Conservation (phyloP, 2,888 invertebrate genomes). For the Diadegma fenestrale region DNA sequence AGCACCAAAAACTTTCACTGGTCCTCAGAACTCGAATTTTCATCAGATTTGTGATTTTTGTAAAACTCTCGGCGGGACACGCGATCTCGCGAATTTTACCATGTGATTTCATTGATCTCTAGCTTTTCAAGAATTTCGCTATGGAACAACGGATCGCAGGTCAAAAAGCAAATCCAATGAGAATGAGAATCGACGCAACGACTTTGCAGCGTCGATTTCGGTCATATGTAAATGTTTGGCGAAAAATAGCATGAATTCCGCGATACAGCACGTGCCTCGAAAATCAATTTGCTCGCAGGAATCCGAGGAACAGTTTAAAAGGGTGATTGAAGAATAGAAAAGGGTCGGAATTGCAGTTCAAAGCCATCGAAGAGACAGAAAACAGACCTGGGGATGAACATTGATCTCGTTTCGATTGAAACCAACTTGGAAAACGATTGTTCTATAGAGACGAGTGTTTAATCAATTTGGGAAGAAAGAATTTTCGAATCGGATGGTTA, state of each 20-base stretch:
- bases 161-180: not conserved
- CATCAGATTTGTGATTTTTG: not conserved
- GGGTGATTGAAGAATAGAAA: conserved; percentile 42
- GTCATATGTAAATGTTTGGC: conserved; percentile 6
- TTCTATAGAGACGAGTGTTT: conserved; percentile 1
- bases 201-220: not conserved
- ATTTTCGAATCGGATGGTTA: not conserved
- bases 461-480: not conserved
- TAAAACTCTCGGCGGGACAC: too few species aligned
- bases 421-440: conserved; percentile 16
- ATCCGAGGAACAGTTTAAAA: conserved; percentile 46
- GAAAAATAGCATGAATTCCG: conserved; percentile 52
- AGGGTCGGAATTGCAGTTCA: conserved; percentile 54
- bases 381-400: not conserved
- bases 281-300: conserved; percentile 62
- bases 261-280: conserved; percentile 25
- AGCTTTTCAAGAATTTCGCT: not conserved
- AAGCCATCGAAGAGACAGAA: not conserved
- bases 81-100: not conserved
- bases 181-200: not conserved
- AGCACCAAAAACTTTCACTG: not conserved
- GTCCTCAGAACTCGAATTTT: not conserved
- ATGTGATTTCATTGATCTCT: conserved; percentile 70
- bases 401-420: conserved; percentile 53
- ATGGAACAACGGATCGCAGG: not conserved